Conservation (phyloP, 2,113 vertebrate genomes). For the Tamias sibiricus region DNA sequence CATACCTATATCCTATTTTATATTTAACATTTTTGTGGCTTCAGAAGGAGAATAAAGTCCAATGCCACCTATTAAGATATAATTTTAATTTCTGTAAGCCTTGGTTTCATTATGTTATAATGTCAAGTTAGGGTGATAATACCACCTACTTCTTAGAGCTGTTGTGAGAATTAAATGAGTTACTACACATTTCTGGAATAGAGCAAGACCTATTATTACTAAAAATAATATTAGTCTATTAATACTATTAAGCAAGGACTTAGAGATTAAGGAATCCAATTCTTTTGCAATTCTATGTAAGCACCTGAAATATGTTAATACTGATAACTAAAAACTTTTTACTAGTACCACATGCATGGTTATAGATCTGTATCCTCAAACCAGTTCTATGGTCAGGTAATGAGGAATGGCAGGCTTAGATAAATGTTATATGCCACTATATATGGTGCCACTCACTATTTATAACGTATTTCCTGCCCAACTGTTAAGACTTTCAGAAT, state of each 20-base stretch:
- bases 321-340: neutral
- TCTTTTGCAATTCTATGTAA: neutral
- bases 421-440: neutral
- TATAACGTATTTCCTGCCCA: neutral
- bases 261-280: constrained; percentile 18
- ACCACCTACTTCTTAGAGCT: neutral
- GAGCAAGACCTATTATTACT: neutral
- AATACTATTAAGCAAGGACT: constrained; percentile 26
- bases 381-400: neutral
- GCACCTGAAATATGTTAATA: neutral
- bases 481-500: neutral
- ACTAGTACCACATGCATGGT: neutral
- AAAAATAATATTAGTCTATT: neutral
- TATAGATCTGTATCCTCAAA: neutral
- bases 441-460: neutral
- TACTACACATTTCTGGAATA: neutral
- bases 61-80: neutral
- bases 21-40: neutral
- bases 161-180: neutral
- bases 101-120: neutral
- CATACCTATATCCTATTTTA: neutral
- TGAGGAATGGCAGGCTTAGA: neutral
- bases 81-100: constrained; percentile 1
- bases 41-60: constrained; percentile 2
- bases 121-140: neutral